Base-by-base conservation (phyloP, 1,140 invertebrate species). In the Chrysomallon squamiferum region DNA sequence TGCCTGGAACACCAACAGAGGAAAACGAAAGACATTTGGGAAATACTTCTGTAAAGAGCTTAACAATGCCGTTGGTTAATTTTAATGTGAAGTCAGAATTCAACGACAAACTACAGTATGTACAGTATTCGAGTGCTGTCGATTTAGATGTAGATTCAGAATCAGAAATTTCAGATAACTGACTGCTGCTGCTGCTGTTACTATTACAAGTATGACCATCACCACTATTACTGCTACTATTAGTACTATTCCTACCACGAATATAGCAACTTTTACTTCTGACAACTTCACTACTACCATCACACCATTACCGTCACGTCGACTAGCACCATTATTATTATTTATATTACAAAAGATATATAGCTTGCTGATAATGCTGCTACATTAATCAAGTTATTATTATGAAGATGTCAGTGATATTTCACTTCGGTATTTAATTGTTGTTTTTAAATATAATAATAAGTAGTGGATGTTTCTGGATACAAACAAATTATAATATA, bases 1-100 rank as follows among this genome's bases (percentile, higher is more conserved):
- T 72, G 3, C 67, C 69, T 13, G 73, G 69, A 9, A 74, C 73
- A 18, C 73, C 73, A 7, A 69, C 69, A 25, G 59, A 62, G 18
- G 64, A 69, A 20, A 69, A 72, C 57, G 32, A 70, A 27, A 56
- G 63, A 49, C 68, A 69, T 49, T 52, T 69, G 13, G 73, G 70
- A n/a, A 49, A 74, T 47, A 35, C 66, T 29, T 47, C 29, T 7
- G 61, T 74, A 4, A 69, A 62, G 33, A 74, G 69, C 61, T 30
- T 74, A 25, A 74, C 72, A 2, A 64, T 74, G 57, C 71, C 62
- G 49, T 33, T 38, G 4, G 38, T 74, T 1, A 61, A 63, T 57
- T 58, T 74, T 2, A 43, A 74, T 50, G 66, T 66, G n/a, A 22
- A 54, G 15, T 15, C n/a, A 13, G 22, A 54, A 27, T 30, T 15